These are phyloP conservation scores for Eubasilissa splendida DNA, from an alignment of 2,888 invertebrate species.

Conservation along the genomic window DNA sequence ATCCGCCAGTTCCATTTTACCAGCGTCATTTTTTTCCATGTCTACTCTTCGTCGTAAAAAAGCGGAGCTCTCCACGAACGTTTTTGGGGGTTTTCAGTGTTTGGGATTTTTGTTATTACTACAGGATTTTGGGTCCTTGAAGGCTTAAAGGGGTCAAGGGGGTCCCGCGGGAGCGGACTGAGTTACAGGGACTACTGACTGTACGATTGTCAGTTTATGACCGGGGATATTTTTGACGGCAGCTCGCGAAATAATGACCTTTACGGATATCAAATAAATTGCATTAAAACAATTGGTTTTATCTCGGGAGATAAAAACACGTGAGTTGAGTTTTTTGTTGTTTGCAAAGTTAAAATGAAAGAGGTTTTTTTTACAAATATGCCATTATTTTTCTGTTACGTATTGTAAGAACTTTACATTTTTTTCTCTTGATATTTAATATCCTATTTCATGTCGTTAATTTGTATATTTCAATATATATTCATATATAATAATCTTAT, in stretches of 20 bases:
- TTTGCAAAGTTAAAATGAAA: background rate
- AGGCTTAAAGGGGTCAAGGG: conserved; percentile 11
- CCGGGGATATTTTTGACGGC: conserved; percentile 34
- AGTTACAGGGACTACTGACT: conserved; percentile 49
- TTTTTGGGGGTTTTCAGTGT: conserved; percentile 12
- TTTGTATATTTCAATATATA: no score
- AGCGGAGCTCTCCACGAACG: background rate
- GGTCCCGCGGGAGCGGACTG: conserved; percentile 6
- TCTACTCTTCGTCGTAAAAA: conserved; percentile 7
- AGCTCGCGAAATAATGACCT: conserved; percentile 13
- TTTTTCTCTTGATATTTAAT: no score
- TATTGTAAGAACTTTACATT: no score
- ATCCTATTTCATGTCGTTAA: no score
- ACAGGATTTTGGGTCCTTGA: background rate
- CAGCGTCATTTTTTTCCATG: background rate
- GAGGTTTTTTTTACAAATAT: no score
- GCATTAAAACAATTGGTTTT: conserved; percentile 30
- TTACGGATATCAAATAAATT: conserved; percentile 20
- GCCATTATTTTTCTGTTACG: no score
- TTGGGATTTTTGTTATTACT: conserved; percentile 12
- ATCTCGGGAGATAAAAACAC: conserved; percentile 6
- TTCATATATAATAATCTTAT: no score
- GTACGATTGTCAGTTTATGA: conserved; percentile 52
- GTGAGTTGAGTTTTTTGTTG: background rate
- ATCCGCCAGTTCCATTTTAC: background rate